Evolutionary conservation across 2,113 vertebrate genomes (phyloP), one percentile per base, ranked within the genome.

Genomic region (Cryptotis parvus): DNA sequence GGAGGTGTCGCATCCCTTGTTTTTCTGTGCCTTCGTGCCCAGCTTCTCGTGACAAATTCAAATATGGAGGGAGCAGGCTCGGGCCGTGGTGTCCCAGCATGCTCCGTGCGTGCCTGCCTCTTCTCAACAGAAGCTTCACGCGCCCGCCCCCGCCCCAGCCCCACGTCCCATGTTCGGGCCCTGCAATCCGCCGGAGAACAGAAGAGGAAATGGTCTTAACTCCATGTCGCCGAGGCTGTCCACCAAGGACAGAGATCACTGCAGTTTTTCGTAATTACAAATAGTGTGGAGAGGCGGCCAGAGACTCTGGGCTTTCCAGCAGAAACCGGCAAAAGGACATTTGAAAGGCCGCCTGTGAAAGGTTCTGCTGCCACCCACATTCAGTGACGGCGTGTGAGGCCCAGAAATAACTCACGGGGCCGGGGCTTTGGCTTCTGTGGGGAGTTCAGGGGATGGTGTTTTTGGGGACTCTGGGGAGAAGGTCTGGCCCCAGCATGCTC

Each of bases 181-280:
- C 43, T 20, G 3, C n/a, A 6, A 20, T 10, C 58, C 16, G 68
- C 18, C 15, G 2, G 68, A 16, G 12, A 29, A 3, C 70, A 12
- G 33, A 3, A 9, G 0, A 9, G 63, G 4, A 45, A 77, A 45
- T 0, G 43, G 82, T 58, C 65, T 70, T 63, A 84, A 52, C 35
- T 45, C 85, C 68, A 2, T 61, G 72, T 45, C 52, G 1, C 68
- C 6, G 0, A 0, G 61, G 43, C 82, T 88, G 75, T 78, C 90
- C 82, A n/a, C 35, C 82, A 88, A 0, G 26, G 81, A 41, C 78
- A 84, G 61, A 88, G 78, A 75, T 55, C 4, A 4, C 90, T 22
- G 61, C 45, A 43, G 88, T 93, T 88, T 91, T 79, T 84, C 55
- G 78, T 74, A 89, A 91, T 96, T 83, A 95, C 86, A 76, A 87